These are phyloP conservation scores for Drosophila mettleri DNA, from an alignment of 2,888 invertebrate genomes.

Conservation along the genomic window DNA sequence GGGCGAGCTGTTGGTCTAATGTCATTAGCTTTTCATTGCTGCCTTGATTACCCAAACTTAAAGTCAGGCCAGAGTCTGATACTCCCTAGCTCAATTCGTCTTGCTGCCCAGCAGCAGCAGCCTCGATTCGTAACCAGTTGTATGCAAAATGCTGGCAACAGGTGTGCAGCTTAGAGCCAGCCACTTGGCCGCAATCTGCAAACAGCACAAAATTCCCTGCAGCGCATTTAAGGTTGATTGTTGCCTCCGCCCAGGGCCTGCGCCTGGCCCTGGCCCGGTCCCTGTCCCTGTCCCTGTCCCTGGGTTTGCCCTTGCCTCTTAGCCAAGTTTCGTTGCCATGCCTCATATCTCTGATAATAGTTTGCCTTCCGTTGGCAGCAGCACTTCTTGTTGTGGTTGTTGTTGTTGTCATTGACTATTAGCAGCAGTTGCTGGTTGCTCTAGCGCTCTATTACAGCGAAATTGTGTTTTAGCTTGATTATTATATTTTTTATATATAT, in stretches of 20 bases:
- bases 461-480: conserved; percentile 52
- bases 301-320: conserved; percentile 49
- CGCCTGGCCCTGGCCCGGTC: conserved; percentile 12
- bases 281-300: conserved; percentile 16
- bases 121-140: conserved; percentile 70
- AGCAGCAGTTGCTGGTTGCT: conserved; percentile 22
- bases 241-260: conserved; percentile 15
- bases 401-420: conserved; percentile 32
- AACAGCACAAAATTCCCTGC: conserved; percentile 73
- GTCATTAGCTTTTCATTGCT: conserved; percentile 37
- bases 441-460: conserved; percentile 33
- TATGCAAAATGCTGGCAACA: conserved; percentile 79
- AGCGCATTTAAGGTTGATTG: conserved; percentile 60
- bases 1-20: conserved; percentile 59
- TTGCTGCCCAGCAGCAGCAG: conserved; percentile 52
- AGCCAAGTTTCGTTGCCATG: conserved; percentile 64
- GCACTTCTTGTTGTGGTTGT: conserved; percentile 41
- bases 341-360: conserved; percentile 78
- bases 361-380: conserved; percentile 67
- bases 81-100: conserved; percentile 51
- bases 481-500: conserved; percentile 9
- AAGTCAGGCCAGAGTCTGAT: conserved; percentile 47
- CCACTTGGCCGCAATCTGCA: conserved; percentile 49
- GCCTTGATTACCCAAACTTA: conserved; percentile 42
- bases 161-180: conserved; percentile 68